Evolutionary conservation across 2,888 invertebrate species (phyloP).

Genomic region (Andrena haemorrhoa): DNA sequence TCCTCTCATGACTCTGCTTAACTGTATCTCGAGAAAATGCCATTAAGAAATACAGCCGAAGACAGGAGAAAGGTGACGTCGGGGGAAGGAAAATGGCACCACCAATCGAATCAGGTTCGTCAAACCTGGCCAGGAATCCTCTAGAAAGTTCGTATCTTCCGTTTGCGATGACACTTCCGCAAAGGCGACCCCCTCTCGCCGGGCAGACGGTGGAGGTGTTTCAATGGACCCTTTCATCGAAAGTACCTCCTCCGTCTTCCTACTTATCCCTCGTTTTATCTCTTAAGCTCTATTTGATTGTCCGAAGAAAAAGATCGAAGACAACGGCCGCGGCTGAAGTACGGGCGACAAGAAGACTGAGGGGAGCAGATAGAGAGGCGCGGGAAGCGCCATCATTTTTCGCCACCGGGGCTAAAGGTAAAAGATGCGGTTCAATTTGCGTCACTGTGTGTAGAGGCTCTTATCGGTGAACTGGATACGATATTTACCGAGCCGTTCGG

Average conservation of each 20-base stretch:
- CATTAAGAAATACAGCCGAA: neutral
- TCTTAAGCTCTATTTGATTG: slow-evolving; percentile 64
- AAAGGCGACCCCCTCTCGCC: slow-evolving; percentile 35
- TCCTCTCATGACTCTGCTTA: neutral
- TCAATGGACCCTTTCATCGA: slow-evolving; percentile 53
- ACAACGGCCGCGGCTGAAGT: neutral
- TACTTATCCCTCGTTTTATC: slow-evolving; percentile 63
- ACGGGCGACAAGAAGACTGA: neutral
- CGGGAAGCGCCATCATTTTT: slow-evolving; percentile 23
- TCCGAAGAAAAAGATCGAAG: slow-evolving; percentile 35
- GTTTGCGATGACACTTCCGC: slow-evolving; percentile 42
- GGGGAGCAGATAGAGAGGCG: slow-evolving; percentile 11
- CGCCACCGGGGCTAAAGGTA: neutral
- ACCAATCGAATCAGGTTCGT: slow-evolving; percentile 25
- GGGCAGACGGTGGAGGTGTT: slow-evolving; percentile 40
- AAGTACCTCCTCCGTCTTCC: slow-evolving; percentile 33
- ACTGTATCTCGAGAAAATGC: neutral
- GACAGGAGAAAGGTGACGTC: neutral
- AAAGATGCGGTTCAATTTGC: slow-evolving; percentile 20
- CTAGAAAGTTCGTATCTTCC: slow-evolving; percentile 27
- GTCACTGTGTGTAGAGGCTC: neutral
- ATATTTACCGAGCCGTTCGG: slow-evolving; percentile 33
- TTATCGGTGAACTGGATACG: neutral
- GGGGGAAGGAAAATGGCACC: neutral
- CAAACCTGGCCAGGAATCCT: slow-evolving; percentile 7